These are phyloP conservation scores for Allygus modestus DNA, from an alignment of 2,888 invertebrate genomes.

Conservation along the genomic window DNA sequence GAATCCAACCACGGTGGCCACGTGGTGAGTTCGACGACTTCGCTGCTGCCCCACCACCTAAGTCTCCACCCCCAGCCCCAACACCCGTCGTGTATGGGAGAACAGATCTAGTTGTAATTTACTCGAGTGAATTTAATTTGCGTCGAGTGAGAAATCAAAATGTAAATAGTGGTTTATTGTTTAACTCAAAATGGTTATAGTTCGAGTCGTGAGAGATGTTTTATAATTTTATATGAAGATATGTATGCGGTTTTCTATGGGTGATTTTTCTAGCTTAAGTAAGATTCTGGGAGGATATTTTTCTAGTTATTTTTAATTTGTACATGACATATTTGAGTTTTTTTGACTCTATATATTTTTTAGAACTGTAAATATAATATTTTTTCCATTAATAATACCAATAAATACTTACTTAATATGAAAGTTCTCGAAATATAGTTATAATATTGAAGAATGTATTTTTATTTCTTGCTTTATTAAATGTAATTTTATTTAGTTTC, in stretches of 20 bases:
- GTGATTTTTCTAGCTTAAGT: background rate
- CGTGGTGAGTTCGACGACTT: conserved; percentile 66
- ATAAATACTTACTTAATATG: too few species aligned
- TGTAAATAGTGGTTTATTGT: background rate
- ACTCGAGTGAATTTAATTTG: background rate
- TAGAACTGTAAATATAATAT: too few species aligned
- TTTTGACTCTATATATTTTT: too few species aligned
- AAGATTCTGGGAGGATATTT: background rate
- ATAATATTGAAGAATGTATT: too few species aligned
- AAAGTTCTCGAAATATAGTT: too few species aligned
- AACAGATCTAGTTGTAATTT: background rate
- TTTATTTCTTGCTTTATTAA: too few species aligned
- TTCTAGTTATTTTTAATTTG: background rate
- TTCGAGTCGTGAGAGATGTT: background rate
- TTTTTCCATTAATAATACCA: too few species aligned
- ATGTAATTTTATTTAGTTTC: too few species aligned
- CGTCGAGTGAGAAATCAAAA: conserved; percentile 34
- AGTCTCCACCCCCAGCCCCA: conserved; percentile 31
- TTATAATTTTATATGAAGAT: conserved; percentile 4
- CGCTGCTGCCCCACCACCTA: conserved; percentile 45
- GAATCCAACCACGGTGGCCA: conserved; percentile 35
- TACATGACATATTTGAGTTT: background rate
- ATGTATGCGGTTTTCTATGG: background rate
- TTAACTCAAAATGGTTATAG: background rate
- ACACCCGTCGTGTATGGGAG: background rate